Base-by-base conservation (phyloP, 2,113 vertebrate species). In the Elgaria multicarinata region DNA sequence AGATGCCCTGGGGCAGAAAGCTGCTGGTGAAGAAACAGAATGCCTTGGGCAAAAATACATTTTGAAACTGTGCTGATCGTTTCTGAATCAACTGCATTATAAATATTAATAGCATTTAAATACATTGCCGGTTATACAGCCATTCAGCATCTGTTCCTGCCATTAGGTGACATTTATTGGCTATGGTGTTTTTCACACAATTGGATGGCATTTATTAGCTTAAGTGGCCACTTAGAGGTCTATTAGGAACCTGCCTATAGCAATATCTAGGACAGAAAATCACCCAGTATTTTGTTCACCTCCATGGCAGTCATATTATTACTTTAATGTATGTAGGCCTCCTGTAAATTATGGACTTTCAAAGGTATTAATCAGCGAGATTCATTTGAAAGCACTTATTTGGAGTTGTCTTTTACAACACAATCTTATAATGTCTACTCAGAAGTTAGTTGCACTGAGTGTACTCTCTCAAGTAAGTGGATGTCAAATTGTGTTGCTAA, bases 21-120 rank as follows among this genome's bases (percentile, higher is more conserved):
- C 77, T 20, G 46, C 28, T 58, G 3, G 33, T 16, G 36, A 55
- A 83, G 10, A 53, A 7, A 66, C 6, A 33, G 6, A 88, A 66
- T 53, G 44, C 55, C 42, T 77, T 67, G 42, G 18, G 92, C 94
- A 94, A 86, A 87, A 95, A 89, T 89, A 92, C 91, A 93, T 93
- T 95, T 94, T 92, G 91, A 91, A 96, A 86, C 90, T 93, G 85
- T 42, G 88, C 82, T 91, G 94, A 94, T 96, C 91, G 94, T 94
- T 90, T 46, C 39, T 80, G 22, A 74, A 90, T 36, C 93, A 62
- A 92, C 64, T 82, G 85, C 92, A 94, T 96, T 94, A 96, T 95
- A 95, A 95, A 95, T 96, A 96, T 96, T 96, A 96, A 95, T 96
- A 95, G 91, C 90, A 93, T 91, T 95, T 96, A 95, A 96, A 96